These are phyloP conservation scores for Promerops cafer DNA, from an alignment of 2,113 vertebrate species.

Conservation along the genomic window DNA sequence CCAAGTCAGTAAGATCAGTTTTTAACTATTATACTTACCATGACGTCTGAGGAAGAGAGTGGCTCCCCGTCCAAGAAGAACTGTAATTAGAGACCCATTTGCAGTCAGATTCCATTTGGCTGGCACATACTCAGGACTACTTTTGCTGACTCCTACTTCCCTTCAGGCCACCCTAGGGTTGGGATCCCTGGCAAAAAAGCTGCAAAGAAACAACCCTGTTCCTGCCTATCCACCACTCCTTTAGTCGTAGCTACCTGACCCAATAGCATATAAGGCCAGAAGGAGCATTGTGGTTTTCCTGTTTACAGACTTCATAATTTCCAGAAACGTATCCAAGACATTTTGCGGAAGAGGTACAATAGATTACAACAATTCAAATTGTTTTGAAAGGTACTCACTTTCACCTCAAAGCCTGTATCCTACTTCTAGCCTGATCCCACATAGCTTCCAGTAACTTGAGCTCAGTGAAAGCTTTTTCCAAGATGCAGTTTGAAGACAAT, in stretches of 20 bases:
- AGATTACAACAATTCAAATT: neutral
- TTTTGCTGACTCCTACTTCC: conserved; percentile 11
- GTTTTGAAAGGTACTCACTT: neutral
- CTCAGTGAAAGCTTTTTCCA: neutral
- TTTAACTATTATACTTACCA: conserved; percentile 71
- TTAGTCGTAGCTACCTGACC: neutral
- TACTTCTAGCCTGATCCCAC: neutral
- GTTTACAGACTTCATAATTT: neutral
- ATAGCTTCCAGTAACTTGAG: neutral
- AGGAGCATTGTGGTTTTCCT: neutral
- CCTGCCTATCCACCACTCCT: neutral
- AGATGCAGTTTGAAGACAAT: neutral
- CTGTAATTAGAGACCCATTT: conserved; percentile 68
- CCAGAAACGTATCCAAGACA: neutral
- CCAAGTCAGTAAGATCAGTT: neutral
- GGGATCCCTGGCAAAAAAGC: neutral
- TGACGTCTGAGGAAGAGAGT: conserved; percentile 79
- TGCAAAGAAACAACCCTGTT: neutral
- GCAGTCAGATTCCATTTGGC: conserved; percentile 13
- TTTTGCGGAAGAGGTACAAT: neutral
- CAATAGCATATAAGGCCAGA: neutral
- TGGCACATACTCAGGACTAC: neutral
- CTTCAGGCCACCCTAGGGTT: neutral
- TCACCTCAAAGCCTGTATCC: neutral
- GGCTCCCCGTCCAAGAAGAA: conserved; percentile 80